These are phyloP conservation scores for Apoderus coryli DNA, from an alignment of 2,888 invertebrate species.

Conservation along the genomic window DNA sequence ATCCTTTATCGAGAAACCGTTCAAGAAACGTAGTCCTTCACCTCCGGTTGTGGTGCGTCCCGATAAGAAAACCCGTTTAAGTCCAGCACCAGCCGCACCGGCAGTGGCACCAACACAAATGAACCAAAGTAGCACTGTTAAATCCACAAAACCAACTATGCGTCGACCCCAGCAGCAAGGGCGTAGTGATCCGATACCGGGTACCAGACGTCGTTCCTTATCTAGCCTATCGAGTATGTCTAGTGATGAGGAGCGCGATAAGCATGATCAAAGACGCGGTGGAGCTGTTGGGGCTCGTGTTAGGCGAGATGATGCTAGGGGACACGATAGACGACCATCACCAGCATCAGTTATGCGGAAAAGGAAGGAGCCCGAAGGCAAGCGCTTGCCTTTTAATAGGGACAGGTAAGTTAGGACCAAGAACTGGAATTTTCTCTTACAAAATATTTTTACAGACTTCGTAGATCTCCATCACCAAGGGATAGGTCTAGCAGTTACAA, in stretches of 20 bases:
- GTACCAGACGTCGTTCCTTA: constrained; percentile 29
- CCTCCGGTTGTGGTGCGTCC: constrained; percentile 42
- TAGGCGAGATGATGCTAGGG: background rate
- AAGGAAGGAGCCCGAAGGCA: no score
- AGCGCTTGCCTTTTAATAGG: no score
- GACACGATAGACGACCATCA: constrained; percentile 6
- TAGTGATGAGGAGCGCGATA: constrained; percentile 22
- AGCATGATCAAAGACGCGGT: background rate
- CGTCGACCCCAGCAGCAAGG: background rate
- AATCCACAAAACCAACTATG: background rate
- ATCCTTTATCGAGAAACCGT: constrained; percentile 19
- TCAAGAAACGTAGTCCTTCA: constrained; percentile 35
- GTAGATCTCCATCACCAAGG: constrained; percentile 1
- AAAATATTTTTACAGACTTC: no score
- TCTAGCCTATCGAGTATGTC: constrained; percentile 40
- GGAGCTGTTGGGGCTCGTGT: constrained; percentile 1
- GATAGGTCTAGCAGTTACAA: no score
- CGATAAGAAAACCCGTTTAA: constrained; percentile 18
- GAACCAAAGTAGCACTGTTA: background rate
- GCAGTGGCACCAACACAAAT: background rate
- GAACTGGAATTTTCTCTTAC: background rate
- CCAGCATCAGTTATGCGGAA: no score
- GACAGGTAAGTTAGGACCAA: background rate
- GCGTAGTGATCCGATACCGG: background rate
- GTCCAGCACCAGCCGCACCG: background rate